A percentile compares a stretch with the other conserved stretches of the same genome.
These are phyloP conservation scores for Hirudinaria manillensis DNA, from an alignment of 2,888 invertebrate genomes.

Conservation along the genomic window DNA sequence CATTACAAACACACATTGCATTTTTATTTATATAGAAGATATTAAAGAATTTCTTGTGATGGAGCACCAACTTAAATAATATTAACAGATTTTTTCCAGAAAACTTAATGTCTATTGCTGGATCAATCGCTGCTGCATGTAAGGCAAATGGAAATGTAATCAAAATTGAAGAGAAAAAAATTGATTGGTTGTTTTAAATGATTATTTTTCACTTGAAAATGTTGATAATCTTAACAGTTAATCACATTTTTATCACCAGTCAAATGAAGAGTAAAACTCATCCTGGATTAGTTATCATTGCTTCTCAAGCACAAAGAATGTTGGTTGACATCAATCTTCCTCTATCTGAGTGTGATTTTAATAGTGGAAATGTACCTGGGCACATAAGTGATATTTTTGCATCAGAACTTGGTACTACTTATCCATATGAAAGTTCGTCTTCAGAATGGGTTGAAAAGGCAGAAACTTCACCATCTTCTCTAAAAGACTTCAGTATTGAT, in stretches of 20 bases:
- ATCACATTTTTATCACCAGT: neutral
- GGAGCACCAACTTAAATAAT: too few relatives aligned
- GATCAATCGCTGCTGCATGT: neutral
- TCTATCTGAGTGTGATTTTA: neutral
- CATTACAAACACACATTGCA: too few relatives aligned
- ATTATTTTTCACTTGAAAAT: neutral
- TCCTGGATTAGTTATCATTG: slow-evolving; percentile 18
- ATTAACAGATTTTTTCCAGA: neutral
- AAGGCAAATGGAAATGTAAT: neutral
- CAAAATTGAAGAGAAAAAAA: slow-evolving; percentile 6
- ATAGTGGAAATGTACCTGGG: neutral
- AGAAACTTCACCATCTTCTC: neutral
- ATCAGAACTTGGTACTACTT: neutral
- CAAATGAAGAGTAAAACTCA: slow-evolving; percentile 15
- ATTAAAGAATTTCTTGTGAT: too few relatives aligned
- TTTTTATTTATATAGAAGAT: too few relatives aligned
- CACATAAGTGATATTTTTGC: neutral
- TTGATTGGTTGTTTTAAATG: neutral
- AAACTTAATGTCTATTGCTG: neutral
- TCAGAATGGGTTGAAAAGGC: slow-evolving; percentile 8
- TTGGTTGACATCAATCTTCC: slow-evolving; percentile 21
- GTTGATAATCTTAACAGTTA: neutral
- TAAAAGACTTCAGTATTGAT: neutral
- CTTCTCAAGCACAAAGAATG: slow-evolving; percentile 23
- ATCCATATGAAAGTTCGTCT: neutral